Conservation (phyloP, 2,113 vertebrate genomes). For the Upupa epops region DNA sequence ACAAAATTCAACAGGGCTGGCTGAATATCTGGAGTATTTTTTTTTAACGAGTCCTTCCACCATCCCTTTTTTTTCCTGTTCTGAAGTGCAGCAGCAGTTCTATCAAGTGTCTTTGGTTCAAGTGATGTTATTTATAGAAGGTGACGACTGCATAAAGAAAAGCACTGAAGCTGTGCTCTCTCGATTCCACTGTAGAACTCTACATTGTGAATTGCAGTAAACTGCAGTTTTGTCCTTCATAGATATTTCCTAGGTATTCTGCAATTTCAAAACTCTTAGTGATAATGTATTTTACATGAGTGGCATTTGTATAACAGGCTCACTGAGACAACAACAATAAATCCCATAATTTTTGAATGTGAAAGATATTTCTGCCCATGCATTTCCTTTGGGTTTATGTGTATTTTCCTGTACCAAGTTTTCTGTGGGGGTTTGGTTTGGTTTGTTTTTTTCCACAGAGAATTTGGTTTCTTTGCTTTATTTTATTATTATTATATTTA, state of each 20-base stretch:
- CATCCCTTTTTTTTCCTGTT: rapidly evolving
- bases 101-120: neutral
- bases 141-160: neutral
- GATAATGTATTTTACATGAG: neutral
- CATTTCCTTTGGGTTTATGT: neutral
- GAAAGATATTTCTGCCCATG: neutral
- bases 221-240: neutral
- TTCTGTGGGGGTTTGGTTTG: neutral
- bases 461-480: neutral
- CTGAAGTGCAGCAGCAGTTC: neutral
- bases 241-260: neutral
- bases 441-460: neutral
- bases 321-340: neutral
- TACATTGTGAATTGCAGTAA: neutral
- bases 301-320: neutral
- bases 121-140: neutral
- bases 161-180: neutral
- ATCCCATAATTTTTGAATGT: neutral
- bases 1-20: neutral
- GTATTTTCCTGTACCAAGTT: neutral
- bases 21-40: neutral
- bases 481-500: neutral
- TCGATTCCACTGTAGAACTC: neutral
- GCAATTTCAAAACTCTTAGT: neutral
- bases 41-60: too few species aligned